Evolutionary conservation across 2,888 invertebrate genomes (phyloP).

Genomic region (Tuberolachnus salignus): DNA sequence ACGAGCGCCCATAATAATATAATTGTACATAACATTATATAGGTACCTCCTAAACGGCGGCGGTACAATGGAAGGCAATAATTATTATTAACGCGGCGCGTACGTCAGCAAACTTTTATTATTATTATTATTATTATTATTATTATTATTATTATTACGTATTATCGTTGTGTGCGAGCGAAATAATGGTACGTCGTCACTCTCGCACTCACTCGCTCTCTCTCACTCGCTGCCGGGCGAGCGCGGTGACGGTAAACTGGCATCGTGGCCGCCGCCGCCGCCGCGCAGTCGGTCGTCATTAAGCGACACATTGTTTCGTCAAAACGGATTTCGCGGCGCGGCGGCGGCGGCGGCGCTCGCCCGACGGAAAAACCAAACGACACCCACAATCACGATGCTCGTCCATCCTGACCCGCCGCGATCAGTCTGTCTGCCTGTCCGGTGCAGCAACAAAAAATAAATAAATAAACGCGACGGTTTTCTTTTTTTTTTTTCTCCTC

Average conservation of each 20-base stretch:
- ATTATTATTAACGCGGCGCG: slow-evolving; percentile 35
- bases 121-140: slow-evolving; percentile 34
- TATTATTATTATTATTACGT: slow-evolving; percentile 10
- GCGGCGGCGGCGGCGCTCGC: no score
- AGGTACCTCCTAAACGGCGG: neutral
- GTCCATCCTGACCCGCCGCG: no score
- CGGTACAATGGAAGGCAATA: slow-evolving; percentile 27
- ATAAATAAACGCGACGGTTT: no score
- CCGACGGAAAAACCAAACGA: no score
- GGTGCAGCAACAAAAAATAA: no score
- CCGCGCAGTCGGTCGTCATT: slow-evolving; percentile 3
- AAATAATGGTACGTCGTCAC: no score
- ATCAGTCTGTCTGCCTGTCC: no score
- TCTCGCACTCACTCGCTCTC: no score
- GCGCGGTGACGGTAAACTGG: neutral
- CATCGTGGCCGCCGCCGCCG: neutral
- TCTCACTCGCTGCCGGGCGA: neutral
- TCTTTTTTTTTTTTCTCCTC: no score
- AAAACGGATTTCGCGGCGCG: neutral
- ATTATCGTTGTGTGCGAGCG: neutral
- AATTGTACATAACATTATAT: no score
- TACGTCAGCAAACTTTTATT: slow-evolving; percentile 26
- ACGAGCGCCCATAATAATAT: neutral
- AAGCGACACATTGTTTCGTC: slow-evolving; percentile 44
- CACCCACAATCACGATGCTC: no score